phyloP scores from a whole-genome alignment of 2,113 vertebrate genomes.

The Sinocyclocheilus maitianheensis region DNA sequence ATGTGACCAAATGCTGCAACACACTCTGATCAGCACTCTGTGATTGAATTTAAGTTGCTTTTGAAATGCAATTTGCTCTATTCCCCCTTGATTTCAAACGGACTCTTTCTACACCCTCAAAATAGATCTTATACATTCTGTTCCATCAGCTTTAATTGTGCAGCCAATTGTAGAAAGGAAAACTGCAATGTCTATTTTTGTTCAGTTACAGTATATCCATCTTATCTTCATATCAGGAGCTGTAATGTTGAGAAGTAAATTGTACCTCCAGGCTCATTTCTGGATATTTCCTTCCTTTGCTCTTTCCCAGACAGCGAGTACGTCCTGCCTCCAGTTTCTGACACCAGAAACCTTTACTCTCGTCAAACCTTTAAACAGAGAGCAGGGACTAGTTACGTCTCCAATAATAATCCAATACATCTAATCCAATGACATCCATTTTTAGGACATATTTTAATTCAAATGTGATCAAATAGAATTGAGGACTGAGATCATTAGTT shows the following conservation, averaged over 20 bases:
- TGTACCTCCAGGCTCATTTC: constrained; percentile 82
- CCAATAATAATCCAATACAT: too few relatives aligned
- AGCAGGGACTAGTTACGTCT: not conserved
- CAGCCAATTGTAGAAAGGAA: not conserved
- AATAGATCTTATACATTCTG: not conserved
- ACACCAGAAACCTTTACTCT: constrained; percentile 89
- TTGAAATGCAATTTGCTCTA: not conserved
- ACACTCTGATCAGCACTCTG: too few relatives aligned
- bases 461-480: too few relatives aligned
- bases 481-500: too few relatives aligned
- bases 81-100: not conserved
- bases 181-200: not conserved
- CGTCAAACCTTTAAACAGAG: constrained; percentile 81
- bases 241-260: constrained; percentile 21
- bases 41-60: not conserved
- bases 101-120: not conserved
- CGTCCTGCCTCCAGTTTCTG: constrained; percentile 84
- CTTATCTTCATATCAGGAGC: constrained; percentile 7
- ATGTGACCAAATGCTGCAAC: not conserved
- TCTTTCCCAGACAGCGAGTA: constrained; percentile 85
- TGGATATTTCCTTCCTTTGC: constrained; percentile 86
- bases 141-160: not conserved
- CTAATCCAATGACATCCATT: too few relatives aligned
- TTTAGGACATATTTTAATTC: too few relatives aligned
- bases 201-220: not conserved